These are phyloP conservation scores for Kuschelorhynchus macadamiae DNA, from an alignment of 2,888 invertebrate genomes.

Conservation along the genomic window DNA sequence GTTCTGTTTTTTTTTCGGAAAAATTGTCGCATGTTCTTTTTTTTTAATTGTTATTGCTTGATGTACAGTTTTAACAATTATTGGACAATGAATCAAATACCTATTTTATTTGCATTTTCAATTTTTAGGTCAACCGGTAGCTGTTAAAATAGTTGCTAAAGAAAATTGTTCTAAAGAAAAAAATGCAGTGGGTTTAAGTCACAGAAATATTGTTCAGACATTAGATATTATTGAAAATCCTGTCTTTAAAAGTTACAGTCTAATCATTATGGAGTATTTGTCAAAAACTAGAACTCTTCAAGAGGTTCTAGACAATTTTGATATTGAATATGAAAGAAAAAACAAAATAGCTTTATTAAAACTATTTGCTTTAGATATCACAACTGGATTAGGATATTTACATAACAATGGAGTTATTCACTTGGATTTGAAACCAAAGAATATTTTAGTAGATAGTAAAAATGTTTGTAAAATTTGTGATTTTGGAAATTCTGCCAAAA, in stretches of 20 bases:
- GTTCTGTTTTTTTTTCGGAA: too few species aligned
- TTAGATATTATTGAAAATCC: slow-evolving; percentile 58
- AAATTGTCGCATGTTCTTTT: too few species aligned
- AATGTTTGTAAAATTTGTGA: slow-evolving; percentile 64
- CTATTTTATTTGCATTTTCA: too few species aligned
- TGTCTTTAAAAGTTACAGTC: slow-evolving; percentile 55
- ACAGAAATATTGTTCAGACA: slow-evolving; percentile 61
- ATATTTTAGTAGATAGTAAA: slow-evolving; percentile 59
- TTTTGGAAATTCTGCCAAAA: slow-evolving; percentile 64
- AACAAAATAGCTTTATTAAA: slow-evolving; percentile 28
- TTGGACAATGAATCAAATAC: too few species aligned
- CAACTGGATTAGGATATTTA: slow-evolving; percentile 60
- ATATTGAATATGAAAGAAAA: neutral
- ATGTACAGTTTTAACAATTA: too few species aligned
- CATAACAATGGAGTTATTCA: slow-evolving; percentile 62
- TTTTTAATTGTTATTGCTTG: too few species aligned
- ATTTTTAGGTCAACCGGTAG: slow-evolving; percentile 59
- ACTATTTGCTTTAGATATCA: slow-evolving; percentile 59
- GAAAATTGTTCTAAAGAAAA: slow-evolving; percentile 54
- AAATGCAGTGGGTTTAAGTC: slow-evolving; percentile 59
- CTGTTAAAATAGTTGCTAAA: slow-evolving; percentile 62
- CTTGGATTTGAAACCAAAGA: slow-evolving; percentile 66
- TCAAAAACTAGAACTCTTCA: slow-evolving; percentile 58
- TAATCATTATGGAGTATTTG: slow-evolving; percentile 64
- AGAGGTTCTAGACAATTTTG: slow-evolving; percentile 56